Evolutionary conservation across 1,140 invertebrate species (phyloP).

Genomic region (Tetraneura akinire): DNA sequence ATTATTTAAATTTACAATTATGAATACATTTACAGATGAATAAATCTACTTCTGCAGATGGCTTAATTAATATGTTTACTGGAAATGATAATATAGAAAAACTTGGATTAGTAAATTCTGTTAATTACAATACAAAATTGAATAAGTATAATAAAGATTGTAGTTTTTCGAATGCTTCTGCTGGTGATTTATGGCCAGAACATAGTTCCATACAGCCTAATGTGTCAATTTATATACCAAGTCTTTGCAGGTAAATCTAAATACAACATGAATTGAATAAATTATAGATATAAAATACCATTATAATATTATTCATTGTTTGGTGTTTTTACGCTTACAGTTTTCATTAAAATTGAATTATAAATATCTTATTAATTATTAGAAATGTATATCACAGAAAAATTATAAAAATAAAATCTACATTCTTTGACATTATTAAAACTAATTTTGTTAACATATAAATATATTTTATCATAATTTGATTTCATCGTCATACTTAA

Average conservation of each 20-base stretch:
- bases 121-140: conserved; percentile 70
- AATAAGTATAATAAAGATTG: conserved; percentile 65
- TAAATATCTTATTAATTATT: too few relatives aligned
- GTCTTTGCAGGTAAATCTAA: conserved; percentile 66
- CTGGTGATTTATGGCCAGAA: conserved; percentile 76
- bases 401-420: too few relatives aligned
- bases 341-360: too few relatives aligned
- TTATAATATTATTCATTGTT: too few relatives aligned
- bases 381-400: too few relatives aligned
- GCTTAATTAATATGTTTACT: conserved; percentile 70
- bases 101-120: conserved; percentile 68
- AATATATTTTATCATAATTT: too few relatives aligned
- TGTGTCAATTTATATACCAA: conserved; percentile 68
- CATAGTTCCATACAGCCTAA: conserved; percentile 61
- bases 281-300: too few relatives aligned
- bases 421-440: too few relatives aligned
- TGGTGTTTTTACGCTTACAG: too few relatives aligned
- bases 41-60: conserved; percentile 27
- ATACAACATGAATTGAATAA: neutral
- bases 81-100: conserved; percentile 64
- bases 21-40: conserved; percentile 12
- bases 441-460: too few relatives aligned
- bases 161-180: conserved; percentile 68
- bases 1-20: neutral
- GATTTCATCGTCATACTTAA: too few relatives aligned